Conservation (phyloP, 1,140 invertebrate genomes). For the Ladona fulva region DNA sequence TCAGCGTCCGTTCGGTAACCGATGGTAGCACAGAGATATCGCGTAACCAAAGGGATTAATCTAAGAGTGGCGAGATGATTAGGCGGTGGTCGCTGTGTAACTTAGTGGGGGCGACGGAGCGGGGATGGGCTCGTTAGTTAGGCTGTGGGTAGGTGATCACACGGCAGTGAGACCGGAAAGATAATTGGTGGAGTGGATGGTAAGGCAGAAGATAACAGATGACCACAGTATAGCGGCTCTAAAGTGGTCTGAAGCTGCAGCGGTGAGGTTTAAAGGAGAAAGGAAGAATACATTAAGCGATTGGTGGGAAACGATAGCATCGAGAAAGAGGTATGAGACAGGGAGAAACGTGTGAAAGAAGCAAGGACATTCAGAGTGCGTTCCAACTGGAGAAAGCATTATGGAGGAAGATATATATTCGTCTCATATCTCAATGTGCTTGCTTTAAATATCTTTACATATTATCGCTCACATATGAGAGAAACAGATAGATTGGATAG, state of each 20-base stretch:
- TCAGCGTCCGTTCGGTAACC: background rate
- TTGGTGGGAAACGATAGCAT: too few species aligned
- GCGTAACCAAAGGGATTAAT: background rate
- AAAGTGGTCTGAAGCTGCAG: background rate
- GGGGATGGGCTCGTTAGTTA: background rate
- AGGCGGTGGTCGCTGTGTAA: background rate
- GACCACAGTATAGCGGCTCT: background rate
- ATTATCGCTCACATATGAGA: too few species aligned
- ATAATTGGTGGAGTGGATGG: slow-evolving; percentile 1
- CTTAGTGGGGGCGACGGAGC: background rate
- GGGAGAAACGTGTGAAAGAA: too few species aligned
- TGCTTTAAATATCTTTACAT: too few species aligned
- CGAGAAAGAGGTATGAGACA: too few species aligned
- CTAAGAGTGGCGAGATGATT: background rate
- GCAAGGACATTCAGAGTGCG: too few species aligned
- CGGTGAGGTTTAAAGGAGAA: background rate
- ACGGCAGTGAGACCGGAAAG: background rate
- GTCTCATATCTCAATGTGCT: too few species aligned
- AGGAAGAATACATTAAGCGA: background rate
- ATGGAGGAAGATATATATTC: too few species aligned
- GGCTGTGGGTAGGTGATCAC: background rate
- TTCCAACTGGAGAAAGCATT: too few species aligned
- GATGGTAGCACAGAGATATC: background rate
- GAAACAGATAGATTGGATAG: too few species aligned
- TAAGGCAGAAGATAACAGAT: background rate